Percentiles rank a stretch among this genome's conserved stretches.
Evolutionary conservation across 2,888 invertebrate species (phyloP).

Genomic region (Agrenia bidenticulata): DNA sequence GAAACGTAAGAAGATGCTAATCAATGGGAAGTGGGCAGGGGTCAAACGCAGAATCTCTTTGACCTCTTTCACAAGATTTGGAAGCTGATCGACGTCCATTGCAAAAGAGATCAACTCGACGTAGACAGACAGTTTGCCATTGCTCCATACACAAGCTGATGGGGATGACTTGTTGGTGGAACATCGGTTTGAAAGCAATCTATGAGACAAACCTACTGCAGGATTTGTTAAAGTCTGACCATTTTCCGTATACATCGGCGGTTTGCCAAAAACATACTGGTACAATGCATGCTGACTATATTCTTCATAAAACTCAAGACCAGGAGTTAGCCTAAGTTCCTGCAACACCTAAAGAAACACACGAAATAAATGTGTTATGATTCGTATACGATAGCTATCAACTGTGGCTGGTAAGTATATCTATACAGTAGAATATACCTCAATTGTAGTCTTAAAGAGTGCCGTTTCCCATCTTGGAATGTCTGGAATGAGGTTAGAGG

Average conservation of each 20-base stretch:
- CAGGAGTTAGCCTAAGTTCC: too few species aligned
- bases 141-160: conserved; percentile 40
- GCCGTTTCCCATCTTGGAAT: too few species aligned
- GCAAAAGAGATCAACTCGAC: conserved; percentile 36
- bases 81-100: conserved; percentile 28
- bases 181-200: conserved; percentile 29
- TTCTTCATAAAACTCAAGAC: too few species aligned
- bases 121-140: conserved; percentile 26
- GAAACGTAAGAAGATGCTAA: conserved; percentile 37
- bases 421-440: too few species aligned
- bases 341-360: too few species aligned
- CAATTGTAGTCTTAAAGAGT: too few species aligned
- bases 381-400: too few species aligned
- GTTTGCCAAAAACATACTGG: conserved; percentile 33
- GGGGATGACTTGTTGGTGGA: conserved; percentile 21
- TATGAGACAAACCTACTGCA: conserved; percentile 30
- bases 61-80: conserved; percentile 25
- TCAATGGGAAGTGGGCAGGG: conserved; percentile 31
- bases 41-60: conserved; percentile 29
- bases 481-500: conserved; percentile 34
- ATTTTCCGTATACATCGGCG: conserved; percentile 33
- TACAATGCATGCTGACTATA: too few species aligned
- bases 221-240: conserved; percentile 29
- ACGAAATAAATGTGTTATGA: too few species aligned
- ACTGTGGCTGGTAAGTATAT: too few species aligned